Conservation (phyloP, 1,140 invertebrate genomes). For the Lysiphlebus fabarum region DNA sequence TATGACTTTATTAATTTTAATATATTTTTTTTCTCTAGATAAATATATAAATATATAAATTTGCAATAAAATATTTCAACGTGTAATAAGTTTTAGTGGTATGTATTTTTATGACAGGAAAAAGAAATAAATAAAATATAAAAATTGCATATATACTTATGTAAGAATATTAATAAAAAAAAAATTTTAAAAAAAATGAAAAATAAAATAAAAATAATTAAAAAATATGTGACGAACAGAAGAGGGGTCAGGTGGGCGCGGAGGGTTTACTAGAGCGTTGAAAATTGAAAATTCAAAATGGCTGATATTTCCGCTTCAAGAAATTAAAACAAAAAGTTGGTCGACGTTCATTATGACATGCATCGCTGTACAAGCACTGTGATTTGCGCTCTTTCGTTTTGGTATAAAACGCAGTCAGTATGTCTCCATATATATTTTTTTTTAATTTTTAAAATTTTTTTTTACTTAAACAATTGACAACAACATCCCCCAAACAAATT, state of each 20-base stretch:
- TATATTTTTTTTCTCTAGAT: too few species aligned
- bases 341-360: slow-evolving; percentile 55
- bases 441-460: not conserved
- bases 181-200: slow-evolving; percentile 2
- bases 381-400: slow-evolving; percentile 53
- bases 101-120: too few species aligned
- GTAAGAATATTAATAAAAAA: not conserved
- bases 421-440: slow-evolving; percentile 21
- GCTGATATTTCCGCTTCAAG: slow-evolving; percentile 57
- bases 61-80: too few species aligned
- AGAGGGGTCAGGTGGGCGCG: slow-evolving; percentile 19
- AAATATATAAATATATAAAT: too few species aligned
- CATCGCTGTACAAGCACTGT: slow-evolving; percentile 51
- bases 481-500: not conserved
- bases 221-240: slow-evolving; percentile 8
- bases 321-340: slow-evolving; percentile 56
- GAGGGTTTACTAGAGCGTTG: slow-evolving; percentile 56
- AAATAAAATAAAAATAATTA: too few species aligned
- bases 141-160: too few species aligned
- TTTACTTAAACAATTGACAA: not conserved
- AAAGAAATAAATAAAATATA: too few species aligned
- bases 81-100: too few species aligned
- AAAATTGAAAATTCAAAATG: slow-evolving; percentile 59
- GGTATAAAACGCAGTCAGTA: slow-evolving; percentile 32
- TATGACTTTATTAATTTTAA: too few species aligned